Evolutionary conservation across 2,888 invertebrate species (phyloP).

Genomic region (Eupeodes luniger): DNA sequence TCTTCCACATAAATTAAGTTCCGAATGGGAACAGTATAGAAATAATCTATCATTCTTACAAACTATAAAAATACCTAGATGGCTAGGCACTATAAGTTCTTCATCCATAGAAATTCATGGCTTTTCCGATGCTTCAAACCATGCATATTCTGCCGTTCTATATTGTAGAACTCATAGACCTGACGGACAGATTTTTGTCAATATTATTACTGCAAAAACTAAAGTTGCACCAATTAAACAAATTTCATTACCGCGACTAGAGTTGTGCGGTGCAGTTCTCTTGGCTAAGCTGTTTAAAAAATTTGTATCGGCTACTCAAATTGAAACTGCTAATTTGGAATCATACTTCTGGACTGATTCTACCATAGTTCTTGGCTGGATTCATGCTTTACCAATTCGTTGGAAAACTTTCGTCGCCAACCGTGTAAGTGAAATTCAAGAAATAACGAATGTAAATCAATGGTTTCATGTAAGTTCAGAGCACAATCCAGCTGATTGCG

Average conservation of each 20-base stretch:
- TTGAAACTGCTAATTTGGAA: not conserved
- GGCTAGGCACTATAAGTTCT: conserved; percentile 5
- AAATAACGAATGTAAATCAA: conserved; percentile 29
- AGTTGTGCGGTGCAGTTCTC: conserved; percentile 8
- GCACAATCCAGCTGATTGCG: conserved; percentile 1
- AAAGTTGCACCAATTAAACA: conserved; percentile 42
- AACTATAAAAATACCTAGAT: conserved; percentile 53
- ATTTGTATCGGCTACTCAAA: conserved; percentile 5
- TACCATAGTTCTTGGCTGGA: not conserved
- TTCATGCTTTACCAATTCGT: conserved; percentile 50
- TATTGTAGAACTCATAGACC: no score
- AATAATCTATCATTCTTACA: no score
- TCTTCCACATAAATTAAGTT: no score
- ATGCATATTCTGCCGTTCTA: no score
- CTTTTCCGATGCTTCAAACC: no score
- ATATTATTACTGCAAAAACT: no score
- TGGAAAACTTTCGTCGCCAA: conserved; percentile 74
- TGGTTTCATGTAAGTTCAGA: conserved; percentile 49
- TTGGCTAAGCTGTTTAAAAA: conserved; percentile 17
- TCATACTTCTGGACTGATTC: conserved; percentile 17
- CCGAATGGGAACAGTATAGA: no score
- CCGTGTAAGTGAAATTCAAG: conserved; percentile 72
- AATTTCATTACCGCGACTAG: conserved; percentile 49
- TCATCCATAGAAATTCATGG: conserved; percentile 44
- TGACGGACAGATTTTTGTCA: no score